Conservation (phyloP, 2,888 invertebrate genomes). For the Baronia brevicornis region DNA sequence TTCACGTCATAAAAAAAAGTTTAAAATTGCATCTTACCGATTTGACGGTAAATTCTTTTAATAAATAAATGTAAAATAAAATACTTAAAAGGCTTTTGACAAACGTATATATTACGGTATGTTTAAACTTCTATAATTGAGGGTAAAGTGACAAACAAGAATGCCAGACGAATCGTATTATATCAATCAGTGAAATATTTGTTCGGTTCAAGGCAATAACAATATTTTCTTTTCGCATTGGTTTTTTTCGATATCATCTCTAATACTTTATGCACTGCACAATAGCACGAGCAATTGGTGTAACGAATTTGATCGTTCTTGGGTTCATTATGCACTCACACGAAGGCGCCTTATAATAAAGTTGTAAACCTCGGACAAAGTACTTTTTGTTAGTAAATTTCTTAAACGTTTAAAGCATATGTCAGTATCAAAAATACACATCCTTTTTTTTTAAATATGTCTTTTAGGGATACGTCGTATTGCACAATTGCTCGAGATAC, state of each 20-base stretch:
- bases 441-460: constrained; percentile 13
- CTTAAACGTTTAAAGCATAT: constrained; percentile 34
- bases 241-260: constrained; percentile 47
- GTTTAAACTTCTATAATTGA: constrained; percentile 57
- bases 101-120: constrained; percentile 34
- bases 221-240: constrained; percentile 55
- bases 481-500: too few species aligned
- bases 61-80: background rate
- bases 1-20: too few species aligned
- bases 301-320: constrained; percentile 44
- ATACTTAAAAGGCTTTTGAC: constrained; percentile 12
- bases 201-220: constrained; percentile 40
- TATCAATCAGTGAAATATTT: constrained; percentile 52
- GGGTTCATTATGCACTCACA: constrained; percentile 52
- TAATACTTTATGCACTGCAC: constrained; percentile 26
- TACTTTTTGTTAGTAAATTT: constrained; percentile 13
- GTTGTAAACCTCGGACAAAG: constrained; percentile 41
- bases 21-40: too few species aligned
- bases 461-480: too few species aligned
- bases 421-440: constrained; percentile 18
- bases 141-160: constrained; percentile 51
- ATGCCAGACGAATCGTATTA: constrained; percentile 41
- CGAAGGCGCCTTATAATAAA: constrained; percentile 46
- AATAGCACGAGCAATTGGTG: constrained; percentile 39
- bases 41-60: too few species aligned